These are phyloP conservation scores for Odontomachus brunneus DNA, from an alignment of 1,140 invertebrate species.

Conservation along the genomic window DNA sequence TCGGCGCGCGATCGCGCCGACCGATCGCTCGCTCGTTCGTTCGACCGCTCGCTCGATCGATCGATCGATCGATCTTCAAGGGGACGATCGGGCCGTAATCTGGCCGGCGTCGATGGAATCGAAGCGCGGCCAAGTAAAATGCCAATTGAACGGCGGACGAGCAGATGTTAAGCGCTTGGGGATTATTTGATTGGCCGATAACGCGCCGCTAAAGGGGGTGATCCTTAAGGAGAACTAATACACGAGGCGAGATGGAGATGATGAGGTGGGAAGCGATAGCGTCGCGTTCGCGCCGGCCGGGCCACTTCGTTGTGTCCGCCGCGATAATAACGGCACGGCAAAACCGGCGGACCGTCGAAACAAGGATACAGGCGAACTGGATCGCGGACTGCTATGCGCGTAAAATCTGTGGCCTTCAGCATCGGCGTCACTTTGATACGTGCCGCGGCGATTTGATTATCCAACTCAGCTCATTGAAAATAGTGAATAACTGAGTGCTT, in stretches of 20 bases:
- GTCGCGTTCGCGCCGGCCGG: no score
- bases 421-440: no score
- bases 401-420: no score
- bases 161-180: constrained; percentile 44
- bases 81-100: constrained; percentile 6
- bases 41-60: constrained; percentile 23
- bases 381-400: no score
- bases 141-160: constrained; percentile 41
- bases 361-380: constrained; percentile 7
- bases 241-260: constrained; percentile 20
- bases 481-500: no score
- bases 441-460: no score
- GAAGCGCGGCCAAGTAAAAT: constrained; percentile 28
- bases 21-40: not conserved
- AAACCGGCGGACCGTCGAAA: constrained; percentile 14
- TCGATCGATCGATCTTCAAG: constrained; percentile 53
- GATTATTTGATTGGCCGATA: constrained; percentile 55
- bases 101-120: constrained; percentile 63
- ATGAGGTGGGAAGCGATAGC: constrained; percentile 4
- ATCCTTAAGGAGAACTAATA: constrained; percentile 14
- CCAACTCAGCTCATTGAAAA: no score
- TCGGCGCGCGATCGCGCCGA: no score
- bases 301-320: no score
- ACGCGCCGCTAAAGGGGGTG: constrained; percentile 28
- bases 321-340: not conserved